Percentiles rank a stretch among this genome's conserved stretches.
phyloP scores from a whole-genome alignment of 2,888 invertebrate species.

The Mechanitis messenoides region DNA sequence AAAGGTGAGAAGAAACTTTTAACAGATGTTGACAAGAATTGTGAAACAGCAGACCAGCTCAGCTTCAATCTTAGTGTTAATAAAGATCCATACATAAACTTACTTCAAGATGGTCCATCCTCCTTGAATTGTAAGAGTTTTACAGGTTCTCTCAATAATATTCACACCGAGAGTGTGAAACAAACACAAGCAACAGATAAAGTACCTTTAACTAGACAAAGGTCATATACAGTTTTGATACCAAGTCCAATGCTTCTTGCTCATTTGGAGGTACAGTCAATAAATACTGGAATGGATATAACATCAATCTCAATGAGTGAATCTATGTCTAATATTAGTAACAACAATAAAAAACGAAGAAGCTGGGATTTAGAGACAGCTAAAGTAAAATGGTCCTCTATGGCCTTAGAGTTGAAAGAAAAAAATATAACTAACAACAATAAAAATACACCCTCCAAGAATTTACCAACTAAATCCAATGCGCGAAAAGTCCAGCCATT shows the following conservation, averaged over 20 bases:
- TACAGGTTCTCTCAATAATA: constrained; percentile 66
- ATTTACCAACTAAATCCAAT: constrained; percentile 19
- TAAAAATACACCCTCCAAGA: constrained; percentile 19
- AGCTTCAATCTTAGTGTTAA: constrained; percentile 39
- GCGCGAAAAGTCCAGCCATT: constrained; percentile 33
- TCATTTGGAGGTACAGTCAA: constrained; percentile 74
- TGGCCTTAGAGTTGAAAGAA: constrained; percentile 62
- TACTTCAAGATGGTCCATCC: constrained; percentile 46
- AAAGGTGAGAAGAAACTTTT: constrained; percentile 11
- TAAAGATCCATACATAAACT: constrained; percentile 35
- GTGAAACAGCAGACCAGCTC: constrained; percentile 37
- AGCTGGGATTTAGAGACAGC: constrained; percentile 70
- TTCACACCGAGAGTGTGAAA: constrained; percentile 54
- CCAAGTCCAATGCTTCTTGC: constrained; percentile 86
- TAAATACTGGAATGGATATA: constrained; percentile 65
- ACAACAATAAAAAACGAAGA: constrained; percentile 56
- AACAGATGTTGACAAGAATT: constrained; percentile 15
- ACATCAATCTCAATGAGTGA: constrained; percentile 73
- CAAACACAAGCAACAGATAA: constrained; percentile 31
- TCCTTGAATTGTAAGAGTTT: constrained; percentile 61
- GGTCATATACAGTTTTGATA: constrained; percentile 85
- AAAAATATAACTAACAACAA: constrained; percentile 29
- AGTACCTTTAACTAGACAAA: constrained; percentile 78
- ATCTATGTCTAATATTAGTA: constrained; percentile 54
- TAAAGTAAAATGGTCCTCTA: constrained; percentile 71